Evolutionary conservation across 2,113 vertebrate species (phyloP), one percentile per base, ranked within the genome.

Genomic region (Abramis brama): DNA sequence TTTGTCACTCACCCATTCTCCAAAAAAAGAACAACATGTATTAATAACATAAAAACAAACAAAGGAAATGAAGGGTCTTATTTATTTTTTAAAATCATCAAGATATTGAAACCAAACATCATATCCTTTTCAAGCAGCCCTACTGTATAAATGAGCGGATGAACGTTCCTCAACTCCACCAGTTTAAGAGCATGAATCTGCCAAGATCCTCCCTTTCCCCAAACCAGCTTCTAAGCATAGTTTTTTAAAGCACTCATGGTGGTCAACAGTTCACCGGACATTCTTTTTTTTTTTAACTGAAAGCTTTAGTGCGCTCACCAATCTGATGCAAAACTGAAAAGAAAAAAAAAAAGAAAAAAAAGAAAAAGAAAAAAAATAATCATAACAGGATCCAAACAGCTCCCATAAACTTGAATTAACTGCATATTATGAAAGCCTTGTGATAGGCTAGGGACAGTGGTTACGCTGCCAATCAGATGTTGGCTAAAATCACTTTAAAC

Each of bases 181-280:
- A 70, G 50, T 23, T 27, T n/a, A 70, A 70, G 62, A 68, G 10
- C 19, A 68, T 6, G 30, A 73, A 52, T 68, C 57, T 33, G 57
- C 52, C 43, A 36, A 17, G 7, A 68, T 23, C 70, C 83, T 13
- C 15, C 43, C 19, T 78, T 57, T 36, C 36, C 25, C 19, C 75
- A 78, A 52, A 57, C 75, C 30, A 75, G 73, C n/a, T 75, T 47
- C n/a, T 47, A 75, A 86, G 84, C 30, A 77, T 83, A 68, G 86
- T 85, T 57, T 85, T 91, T 59, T 93, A 93, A 94, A 93, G 93
- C 93, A 93, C 93, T 93, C 91, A 86, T 91, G 92, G 92, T 91
- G 64, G 64, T 82, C 86, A 84, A 91, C 88, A 70, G 87, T 89
- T 90, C 66, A 70, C 89, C 90, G 76, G 30, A 85, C 39, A 7